Evolutionary conservation across 2,797 vertebrate species (phyloP), one percentile per base, ranked within the genome.

Genomic region (Meriones psammophilus): DNA sequence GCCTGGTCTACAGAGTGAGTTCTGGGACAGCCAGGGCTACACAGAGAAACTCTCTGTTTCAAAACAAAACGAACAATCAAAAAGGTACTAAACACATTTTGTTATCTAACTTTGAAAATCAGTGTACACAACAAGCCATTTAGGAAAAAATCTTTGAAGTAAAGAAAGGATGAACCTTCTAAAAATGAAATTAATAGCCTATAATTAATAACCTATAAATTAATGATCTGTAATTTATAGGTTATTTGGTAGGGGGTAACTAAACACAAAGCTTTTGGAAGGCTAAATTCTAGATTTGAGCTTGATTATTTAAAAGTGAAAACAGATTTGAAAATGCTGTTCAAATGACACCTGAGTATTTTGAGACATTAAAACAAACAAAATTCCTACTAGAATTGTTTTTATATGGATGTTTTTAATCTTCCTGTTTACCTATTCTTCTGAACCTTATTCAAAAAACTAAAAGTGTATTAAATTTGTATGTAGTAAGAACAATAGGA

Each of bases 221-320:
- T 50, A 50, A 50, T 50, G 10, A 50, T 10, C 50, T 50, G 1
- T 50, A 50, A 10, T 50, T 56, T 8, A 56, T 58, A 56, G 5
- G n/a, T 87, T 93, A 6, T 91, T 88, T 74, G 20, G 36, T 36
- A 0, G 14, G 15, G 33, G 17, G 4, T 77, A 89, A 42, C 46
- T 50, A 90, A 39, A 88, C 14, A 92, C 5, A 79, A 77, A 28
- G 3, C 28, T 95, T 94, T 89, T 46, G 22, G 74, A 36, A 89
- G 69, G 42, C 54, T 94, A 74, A n/a, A 46, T 87, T 95, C 36
- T 96, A 86, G 50, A 86, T 76, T 71, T 69, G 83, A 91, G 81
- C 54, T 17, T 76, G 18, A 76, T 88, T 79, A 87, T 94, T 73
- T 74, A 60, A 78, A 91, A 76, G 69, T 73, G 46, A 92, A 94